phyloP scores from a whole-genome alignment of 2,797 vertebrate species.

The Taenioides sp. region DNA sequence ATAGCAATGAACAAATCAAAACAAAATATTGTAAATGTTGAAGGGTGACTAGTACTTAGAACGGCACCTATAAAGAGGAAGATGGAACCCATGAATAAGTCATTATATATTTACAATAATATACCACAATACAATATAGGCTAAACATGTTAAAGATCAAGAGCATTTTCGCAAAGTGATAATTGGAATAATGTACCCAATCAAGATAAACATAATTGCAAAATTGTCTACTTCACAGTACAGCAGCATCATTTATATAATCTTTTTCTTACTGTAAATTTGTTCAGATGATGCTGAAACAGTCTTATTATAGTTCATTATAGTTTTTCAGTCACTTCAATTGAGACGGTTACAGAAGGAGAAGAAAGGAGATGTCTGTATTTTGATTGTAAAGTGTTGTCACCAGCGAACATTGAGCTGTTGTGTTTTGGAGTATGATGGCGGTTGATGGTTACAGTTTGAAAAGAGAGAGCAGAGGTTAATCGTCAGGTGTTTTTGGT shows the following conservation, averaged over 20 bases:
- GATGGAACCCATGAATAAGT: background rate
- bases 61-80: too few species aligned
- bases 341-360: background rate
- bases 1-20: too few species aligned
- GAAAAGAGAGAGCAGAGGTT: constrained; percentile 5
- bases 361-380: background rate
- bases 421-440: constrained; percentile 1
- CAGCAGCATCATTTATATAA: background rate
- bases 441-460: background rate
- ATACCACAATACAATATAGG: background rate
- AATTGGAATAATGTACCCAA: background rate
- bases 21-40: too few species aligned
- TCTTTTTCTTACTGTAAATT: background rate
- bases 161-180: background rate
- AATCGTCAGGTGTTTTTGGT: constrained; percentile 10
- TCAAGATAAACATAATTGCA: background rate
- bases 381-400: constrained; percentile 5
- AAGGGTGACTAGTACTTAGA: too few species aligned
- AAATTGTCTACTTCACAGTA: background rate
- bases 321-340: background rate
- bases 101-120: background rate
- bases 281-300: background rate
- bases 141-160: background rate
- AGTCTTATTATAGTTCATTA: background rate
- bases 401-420: constrained; percentile 1